Evolutionary conservation across 2,888 invertebrate genomes (phyloP).

Genomic region (Synergus laeviventris): DNA sequence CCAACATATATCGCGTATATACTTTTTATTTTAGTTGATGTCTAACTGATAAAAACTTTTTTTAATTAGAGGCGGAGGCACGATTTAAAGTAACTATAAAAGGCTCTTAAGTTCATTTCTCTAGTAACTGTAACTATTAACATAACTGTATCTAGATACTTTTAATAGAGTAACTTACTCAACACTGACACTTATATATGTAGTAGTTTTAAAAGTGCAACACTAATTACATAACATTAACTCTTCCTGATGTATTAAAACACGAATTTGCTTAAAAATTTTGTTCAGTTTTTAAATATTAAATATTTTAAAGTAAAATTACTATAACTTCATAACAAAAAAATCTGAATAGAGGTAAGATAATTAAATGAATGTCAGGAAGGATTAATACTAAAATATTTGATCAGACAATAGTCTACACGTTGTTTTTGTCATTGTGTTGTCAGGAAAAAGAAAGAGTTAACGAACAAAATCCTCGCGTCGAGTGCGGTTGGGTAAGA

Average conservation of each 20-base stretch:
- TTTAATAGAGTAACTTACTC: too few species aligned
- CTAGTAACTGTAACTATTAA: too few species aligned
- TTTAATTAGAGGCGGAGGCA: too few species aligned
- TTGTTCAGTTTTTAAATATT: background rate
- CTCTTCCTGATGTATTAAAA: background rate
- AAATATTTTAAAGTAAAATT: background rate
- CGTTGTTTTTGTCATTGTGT: conserved; percentile 69
- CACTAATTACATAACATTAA: conserved; percentile 23
- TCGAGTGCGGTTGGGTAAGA: conserved; percentile 73
- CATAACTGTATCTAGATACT: too few species aligned
- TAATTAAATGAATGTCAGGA: background rate
- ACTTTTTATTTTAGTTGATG: too few species aligned
- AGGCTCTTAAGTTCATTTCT: too few species aligned
- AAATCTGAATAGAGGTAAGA: background rate
- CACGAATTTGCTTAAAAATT: background rate
- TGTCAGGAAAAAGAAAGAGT: conserved; percentile 75
- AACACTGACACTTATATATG: background rate
- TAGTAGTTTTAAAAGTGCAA: conserved; percentile 47
- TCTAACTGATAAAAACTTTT: too few species aligned
- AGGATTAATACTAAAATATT: conserved; percentile 9
- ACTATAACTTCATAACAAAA: background rate
- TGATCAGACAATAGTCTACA: conserved; percentile 53
- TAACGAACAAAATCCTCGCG: conserved; percentile 72
- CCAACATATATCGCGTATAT: too few species aligned
- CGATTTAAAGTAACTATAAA: too few species aligned